Evolutionary conservation across 2,113 vertebrate species (phyloP).

Genomic region (Glareola pratincola): DNA sequence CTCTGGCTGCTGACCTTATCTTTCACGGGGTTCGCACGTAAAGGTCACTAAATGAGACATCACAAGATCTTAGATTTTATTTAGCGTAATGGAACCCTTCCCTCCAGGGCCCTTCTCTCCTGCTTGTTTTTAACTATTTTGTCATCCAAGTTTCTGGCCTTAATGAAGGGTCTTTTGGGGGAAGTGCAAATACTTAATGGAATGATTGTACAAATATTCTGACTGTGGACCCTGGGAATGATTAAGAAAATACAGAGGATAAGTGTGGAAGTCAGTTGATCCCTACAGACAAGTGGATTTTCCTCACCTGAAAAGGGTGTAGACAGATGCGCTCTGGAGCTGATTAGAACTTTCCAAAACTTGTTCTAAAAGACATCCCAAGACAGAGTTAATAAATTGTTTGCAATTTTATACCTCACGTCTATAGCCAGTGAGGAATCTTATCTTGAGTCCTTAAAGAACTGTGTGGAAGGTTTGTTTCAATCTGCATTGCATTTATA

Average conservation of each 20-base stretch:
- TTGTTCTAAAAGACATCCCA: background rate
- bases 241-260: background rate
- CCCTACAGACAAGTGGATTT: background rate
- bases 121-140: background rate
- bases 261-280: background rate
- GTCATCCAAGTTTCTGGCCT: background rate
- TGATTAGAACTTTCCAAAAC: background rate
- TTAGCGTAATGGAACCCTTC: background rate
- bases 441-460: background rate
- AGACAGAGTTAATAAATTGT: background rate
- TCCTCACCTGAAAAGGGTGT: background rate
- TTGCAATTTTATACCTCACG: background rate
- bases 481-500: background rate
- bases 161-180: background rate
- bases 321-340: background rate
- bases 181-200: background rate
- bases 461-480: background rate
- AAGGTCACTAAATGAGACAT: background rate
- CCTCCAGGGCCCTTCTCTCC: background rate
- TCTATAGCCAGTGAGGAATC: background rate
- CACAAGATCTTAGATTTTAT: background rate
- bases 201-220: background rate
- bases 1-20: background rate
- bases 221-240: background rate
- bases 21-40: background rate